Percentiles rank a stretch among this genome's conserved stretches.
These are phyloP conservation scores for Neocrepidodera transversa DNA, from an alignment of 2,888 invertebrate genomes.

Conservation along the genomic window DNA sequence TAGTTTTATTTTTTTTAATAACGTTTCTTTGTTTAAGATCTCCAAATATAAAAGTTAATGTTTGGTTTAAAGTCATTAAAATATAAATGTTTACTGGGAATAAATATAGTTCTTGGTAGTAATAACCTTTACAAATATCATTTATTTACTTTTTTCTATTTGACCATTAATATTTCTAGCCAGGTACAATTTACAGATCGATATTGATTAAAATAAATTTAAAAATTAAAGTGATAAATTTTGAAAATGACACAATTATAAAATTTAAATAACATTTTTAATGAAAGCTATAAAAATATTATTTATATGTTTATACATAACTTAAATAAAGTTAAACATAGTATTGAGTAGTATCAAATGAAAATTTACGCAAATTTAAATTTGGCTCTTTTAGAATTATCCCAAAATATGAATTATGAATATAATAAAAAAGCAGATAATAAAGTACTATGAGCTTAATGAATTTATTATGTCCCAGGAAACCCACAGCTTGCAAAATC, in stretches of 20 bases:
- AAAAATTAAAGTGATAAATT: too few relatives aligned
- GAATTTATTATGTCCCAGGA: slow-evolving; percentile 26
- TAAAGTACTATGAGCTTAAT: slow-evolving; percentile 14
- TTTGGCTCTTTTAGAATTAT: not conserved
- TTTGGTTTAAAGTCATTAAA: slow-evolving; percentile 6
- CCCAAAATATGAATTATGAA: not conserved
- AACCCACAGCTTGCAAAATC: slow-evolving; percentile 27
- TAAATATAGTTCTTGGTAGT: not conserved
- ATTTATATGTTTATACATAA: too few relatives aligned
- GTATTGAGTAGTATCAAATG: too few relatives aligned
- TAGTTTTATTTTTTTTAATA: not conserved
- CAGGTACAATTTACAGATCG: too few relatives aligned
- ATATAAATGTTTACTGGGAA: not conserved
- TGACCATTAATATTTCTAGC: too few relatives aligned
- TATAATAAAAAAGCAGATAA: slow-evolving; percentile 1
- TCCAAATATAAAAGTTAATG: slow-evolving; percentile 7
- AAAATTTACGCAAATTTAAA: not conserved
- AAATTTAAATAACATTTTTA: too few relatives aligned
- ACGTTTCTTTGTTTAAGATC: slow-evolving; percentile 1
- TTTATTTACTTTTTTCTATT: too few relatives aligned
- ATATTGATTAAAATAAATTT: too few relatives aligned
- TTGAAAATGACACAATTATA: too few relatives aligned
- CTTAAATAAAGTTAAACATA: too few relatives aligned
- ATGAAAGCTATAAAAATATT: too few relatives aligned
- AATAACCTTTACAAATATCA: not conserved